Conservation (phyloP, 2,113 vertebrate genomes). For the Pluvianellus socialis region DNA sequence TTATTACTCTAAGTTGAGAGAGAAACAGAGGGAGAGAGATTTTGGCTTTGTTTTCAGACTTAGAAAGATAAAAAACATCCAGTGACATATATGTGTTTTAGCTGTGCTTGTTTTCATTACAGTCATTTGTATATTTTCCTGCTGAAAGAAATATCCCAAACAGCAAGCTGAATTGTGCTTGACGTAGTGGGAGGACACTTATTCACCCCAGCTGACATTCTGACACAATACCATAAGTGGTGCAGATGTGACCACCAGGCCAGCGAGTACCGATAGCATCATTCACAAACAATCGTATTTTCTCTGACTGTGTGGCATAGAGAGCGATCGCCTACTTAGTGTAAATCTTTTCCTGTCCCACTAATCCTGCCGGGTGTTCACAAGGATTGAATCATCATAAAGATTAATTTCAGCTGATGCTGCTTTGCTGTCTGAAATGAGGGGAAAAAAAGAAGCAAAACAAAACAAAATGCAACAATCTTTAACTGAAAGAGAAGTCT, state of each 20-base stretch:
- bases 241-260: not conserved
- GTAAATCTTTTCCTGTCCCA: not conserved
- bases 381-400: not conserved
- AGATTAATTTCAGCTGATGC: constrained; percentile 46
- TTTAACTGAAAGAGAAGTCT: not conserved
- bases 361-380: constrained; percentile 38
- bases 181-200: not conserved
- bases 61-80: not conserved
- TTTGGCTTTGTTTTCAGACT: not conserved
- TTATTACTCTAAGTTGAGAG: not conserved
- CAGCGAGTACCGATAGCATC: not conserved
- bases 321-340: not conserved
- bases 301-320: not conserved
- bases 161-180: not conserved
- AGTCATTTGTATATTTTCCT: not conserved
- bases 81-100: not conserved
- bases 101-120: not conserved
- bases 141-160: not conserved
- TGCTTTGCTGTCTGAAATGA: not conserved
- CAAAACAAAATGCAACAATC: not conserved
- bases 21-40: not conserved
- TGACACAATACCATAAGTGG: not conserved
- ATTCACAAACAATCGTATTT: not conserved
- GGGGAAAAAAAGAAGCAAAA: not conserved
- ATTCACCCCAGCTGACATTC: not conserved